Base-by-base conservation (phyloP, 2,888 invertebrate species). In the Chymomyza caudatula region DNA sequence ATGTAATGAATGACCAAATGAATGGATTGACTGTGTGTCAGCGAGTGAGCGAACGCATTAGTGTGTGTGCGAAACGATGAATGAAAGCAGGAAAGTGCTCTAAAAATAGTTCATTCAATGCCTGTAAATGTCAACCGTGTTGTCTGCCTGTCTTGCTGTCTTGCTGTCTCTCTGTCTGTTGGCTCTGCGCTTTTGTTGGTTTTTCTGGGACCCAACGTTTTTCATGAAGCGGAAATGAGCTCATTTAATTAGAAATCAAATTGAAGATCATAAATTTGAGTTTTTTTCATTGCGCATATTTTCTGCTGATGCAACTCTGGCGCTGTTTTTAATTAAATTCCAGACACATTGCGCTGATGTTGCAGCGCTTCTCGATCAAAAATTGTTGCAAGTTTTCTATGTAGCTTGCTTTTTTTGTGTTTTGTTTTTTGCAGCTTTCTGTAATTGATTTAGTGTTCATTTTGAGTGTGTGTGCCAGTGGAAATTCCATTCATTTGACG, bases 201-300 rank as follows among this genome's bases (percentile, higher is more conserved):
- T 37, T 37, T 37, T 13, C 29, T 13, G 29, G 29, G 29, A 8
- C 1, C 29, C 29, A 8, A 37, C 8, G 29, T 67, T 67, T n/a
- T 56, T 25, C 17, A 71, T 43, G 15, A 37, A 59, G 70, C 85
- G 86, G 86, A 84, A 85, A 85, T 86, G 85, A 85, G 85, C 82
- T 84, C 86, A 86, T 85, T 85, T 60, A 15, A 63, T 73, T 63
- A 63, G 62, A 69, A 73, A 72, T 71, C 77, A 67, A 77, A 74
- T 70, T 79, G 72, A 67, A 67, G 68, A 63, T 74, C 65, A 84
- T 84, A 76, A 77, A 73, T 75, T 52, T 60, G 29, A 67, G 74
- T 72, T 74, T 71, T 69, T 71, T 47, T 71, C 67, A 67, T 51
- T 51, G 23, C 47, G 55, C 62, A 60, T 65, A 59, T 56, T 61